phyloP scores from a whole-genome alignment of 2,113 vertebrate genomes.

The Percopsis transmontana region DNA sequence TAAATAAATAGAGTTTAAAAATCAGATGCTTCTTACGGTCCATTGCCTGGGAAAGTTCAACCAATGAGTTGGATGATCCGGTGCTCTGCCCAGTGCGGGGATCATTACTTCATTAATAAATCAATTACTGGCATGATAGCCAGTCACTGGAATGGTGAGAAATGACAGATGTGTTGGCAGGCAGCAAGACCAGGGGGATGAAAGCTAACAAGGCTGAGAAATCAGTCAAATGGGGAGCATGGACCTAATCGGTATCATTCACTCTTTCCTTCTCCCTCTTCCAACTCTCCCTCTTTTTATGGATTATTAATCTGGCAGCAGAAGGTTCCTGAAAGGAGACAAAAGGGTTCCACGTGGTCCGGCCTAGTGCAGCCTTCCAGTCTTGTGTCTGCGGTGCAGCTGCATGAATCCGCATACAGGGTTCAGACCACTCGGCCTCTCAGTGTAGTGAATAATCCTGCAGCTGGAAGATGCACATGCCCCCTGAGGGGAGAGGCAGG shows the following conservation, averaged over 20 bases:
- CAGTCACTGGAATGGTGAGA: too few species aligned
- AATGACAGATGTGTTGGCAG: too few species aligned
- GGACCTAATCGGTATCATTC: background rate
- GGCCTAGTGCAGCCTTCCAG: background rate
- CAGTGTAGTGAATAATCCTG: conserved; percentile 3
- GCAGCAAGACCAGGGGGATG: too few species aligned
- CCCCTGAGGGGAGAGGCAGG: background rate
- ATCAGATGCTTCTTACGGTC: too few species aligned
- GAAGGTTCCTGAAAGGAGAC: background rate
- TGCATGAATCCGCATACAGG: conserved; percentile 11
- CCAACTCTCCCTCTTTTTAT: background rate
- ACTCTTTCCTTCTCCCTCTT: background rate
- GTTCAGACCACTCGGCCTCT: background rate
- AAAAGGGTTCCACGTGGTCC: conserved; percentile 2
- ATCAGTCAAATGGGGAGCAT: too few species aligned
- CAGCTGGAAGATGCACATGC: background rate
- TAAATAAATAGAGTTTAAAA: too few species aligned
- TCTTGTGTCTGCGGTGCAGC: background rate
- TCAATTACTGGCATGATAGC: too few species aligned
- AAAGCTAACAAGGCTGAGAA: too few species aligned
- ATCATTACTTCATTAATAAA: too few species aligned
- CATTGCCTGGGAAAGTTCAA: too few species aligned
- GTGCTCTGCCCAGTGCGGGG: too few species aligned
- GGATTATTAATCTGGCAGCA: conserved; percentile 26
- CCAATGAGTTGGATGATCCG: too few species aligned